Base-by-base conservation (phyloP, 2,888 invertebrate genomes). In the Byasa hedistus region DNA sequence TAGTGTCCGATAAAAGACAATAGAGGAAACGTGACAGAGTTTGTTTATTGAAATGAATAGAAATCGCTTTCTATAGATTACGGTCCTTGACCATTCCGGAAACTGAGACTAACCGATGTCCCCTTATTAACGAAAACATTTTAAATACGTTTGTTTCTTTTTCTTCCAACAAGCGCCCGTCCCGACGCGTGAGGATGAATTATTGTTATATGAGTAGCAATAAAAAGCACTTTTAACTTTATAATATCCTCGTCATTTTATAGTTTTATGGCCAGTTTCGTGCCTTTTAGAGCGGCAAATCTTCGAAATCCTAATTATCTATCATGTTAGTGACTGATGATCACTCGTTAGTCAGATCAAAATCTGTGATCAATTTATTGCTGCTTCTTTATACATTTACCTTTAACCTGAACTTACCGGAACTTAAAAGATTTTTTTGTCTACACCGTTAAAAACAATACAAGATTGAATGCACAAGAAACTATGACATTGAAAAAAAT, bases 181-280 rank as follows among this genome's bases (percentile, higher is more conserved):
- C 68, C 73, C 79, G 77, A 78, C 80, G 85, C 84, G 83, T 79
- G 81, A 84, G 79, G 81, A 86, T 90, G 81, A 90, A 84, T 85
- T 90, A 90, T 89, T 81, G 85, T 84, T 90, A 83, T 89, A 89
- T 85, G 81, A 81, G 74, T 77, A 74, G 83, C 80, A 80, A 83
- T 91, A 89, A 89, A 89, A 82, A 65, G 72, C 79, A 84, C 77
- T 86, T 84, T 76, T 71, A 69, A 70, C 69, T 73, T 73, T 83
- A 83, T 86, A 83, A 86, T 85, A 83, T 81, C 80, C 76, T 83
- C 82, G 82, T 82, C 81, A 85, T 81, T 88, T 87, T 89, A 89
- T 85, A 79, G 82, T 82, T 90, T 90, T 90, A 90, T 81, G 80
- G 67, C 75, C 79, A 74, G 80, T 80, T 82, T 81, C 80, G 79